Percentiles rank a stretch among this genome's conserved stretches.
Conservation (phyloP, 2,888 invertebrate species). For the Syrphus vitripennis region DNA sequence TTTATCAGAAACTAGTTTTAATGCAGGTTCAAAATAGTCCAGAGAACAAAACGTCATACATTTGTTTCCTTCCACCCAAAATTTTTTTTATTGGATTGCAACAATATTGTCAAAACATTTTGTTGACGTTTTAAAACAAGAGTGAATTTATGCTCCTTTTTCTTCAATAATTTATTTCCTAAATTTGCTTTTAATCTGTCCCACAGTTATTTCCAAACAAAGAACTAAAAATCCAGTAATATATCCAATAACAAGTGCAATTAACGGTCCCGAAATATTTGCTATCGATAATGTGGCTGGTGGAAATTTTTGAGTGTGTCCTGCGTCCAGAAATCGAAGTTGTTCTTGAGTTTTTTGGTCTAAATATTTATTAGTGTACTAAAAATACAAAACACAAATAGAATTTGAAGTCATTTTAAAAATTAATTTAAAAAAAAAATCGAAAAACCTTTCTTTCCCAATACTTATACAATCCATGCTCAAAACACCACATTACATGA, state of each 20-base stretch:
- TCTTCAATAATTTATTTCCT: background rate
- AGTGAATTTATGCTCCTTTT: too few species aligned
- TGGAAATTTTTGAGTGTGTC: conserved; percentile 73
- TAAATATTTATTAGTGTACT: conserved; percentile 74
- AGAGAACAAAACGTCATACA: too few species aligned
- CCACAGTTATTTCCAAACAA: conserved; percentile 73
- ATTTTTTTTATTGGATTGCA: too few species aligned
- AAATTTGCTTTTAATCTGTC: background rate
- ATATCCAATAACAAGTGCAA: conserved; percentile 76
- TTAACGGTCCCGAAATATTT: conserved; percentile 78
- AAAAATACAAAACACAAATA: too few species aligned
- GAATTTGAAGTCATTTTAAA: too few species aligned
- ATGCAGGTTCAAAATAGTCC: too few species aligned
- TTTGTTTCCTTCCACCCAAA: too few species aligned
- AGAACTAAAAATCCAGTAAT: conserved; percentile 74
- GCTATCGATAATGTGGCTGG: conserved; percentile 75
- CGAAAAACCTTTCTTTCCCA: conserved; percentile 77
- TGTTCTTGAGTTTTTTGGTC: conserved; percentile 76
- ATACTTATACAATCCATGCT: conserved; percentile 77
- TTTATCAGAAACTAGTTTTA: too few species aligned
- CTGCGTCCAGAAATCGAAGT: conserved; percentile 73
- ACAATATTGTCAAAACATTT: too few species aligned
- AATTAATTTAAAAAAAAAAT: background rate
- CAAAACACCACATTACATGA: conserved; percentile 76
- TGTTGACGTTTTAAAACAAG: too few species aligned